These are phyloP conservation scores for Chymomyza amoena DNA, from an alignment of 2,888 invertebrate species.

Conservation along the genomic window DNA sequence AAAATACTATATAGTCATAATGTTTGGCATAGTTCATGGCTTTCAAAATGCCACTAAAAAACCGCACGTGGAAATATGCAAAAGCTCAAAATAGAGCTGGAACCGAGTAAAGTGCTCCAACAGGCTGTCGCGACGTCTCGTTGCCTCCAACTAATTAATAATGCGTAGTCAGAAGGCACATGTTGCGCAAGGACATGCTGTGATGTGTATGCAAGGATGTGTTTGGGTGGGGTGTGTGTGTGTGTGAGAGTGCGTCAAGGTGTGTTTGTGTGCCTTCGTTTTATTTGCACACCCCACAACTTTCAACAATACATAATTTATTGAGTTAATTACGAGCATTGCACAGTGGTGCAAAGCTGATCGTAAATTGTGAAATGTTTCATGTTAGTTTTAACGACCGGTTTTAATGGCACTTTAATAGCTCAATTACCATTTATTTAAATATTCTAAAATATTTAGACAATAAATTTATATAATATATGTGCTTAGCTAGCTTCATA, in stretches of 20 bases:
- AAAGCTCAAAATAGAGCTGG: not conserved
- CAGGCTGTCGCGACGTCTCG: constrained; percentile 6
- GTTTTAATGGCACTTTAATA: too few relatives aligned
- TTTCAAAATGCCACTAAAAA: constrained; percentile 35
- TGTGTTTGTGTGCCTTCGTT: constrained; percentile 26
- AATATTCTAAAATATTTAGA: too few relatives aligned
- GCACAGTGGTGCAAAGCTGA: not conserved
- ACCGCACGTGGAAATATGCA: constrained; percentile 11
- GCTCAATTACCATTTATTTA: too few relatives aligned
- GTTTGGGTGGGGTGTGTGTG: constrained; percentile 4
- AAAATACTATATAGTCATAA: constrained; percentile 17
- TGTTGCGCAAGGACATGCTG: constrained; percentile 50
- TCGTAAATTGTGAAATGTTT: not conserved
- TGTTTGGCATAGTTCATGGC: constrained; percentile 19
- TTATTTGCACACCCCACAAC: constrained; percentile 25
- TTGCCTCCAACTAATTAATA: constrained; percentile 58
- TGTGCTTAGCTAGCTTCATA: too few relatives aligned
- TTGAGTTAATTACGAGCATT: constrained; percentile 33
- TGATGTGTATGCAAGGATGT: not conserved
- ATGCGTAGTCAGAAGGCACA: constrained; percentile 45
- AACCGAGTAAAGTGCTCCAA: not conserved
- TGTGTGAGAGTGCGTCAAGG: constrained; percentile 7
- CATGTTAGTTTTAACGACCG: too few relatives aligned
- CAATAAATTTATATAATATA: too few relatives aligned
- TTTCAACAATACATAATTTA: constrained; percentile 60